Percentiles rank a stretch among this genome's conserved stretches.
Conservation (phyloP, 2,797 vertebrate genomes). For the Cryptoprocta ferox region DNA sequence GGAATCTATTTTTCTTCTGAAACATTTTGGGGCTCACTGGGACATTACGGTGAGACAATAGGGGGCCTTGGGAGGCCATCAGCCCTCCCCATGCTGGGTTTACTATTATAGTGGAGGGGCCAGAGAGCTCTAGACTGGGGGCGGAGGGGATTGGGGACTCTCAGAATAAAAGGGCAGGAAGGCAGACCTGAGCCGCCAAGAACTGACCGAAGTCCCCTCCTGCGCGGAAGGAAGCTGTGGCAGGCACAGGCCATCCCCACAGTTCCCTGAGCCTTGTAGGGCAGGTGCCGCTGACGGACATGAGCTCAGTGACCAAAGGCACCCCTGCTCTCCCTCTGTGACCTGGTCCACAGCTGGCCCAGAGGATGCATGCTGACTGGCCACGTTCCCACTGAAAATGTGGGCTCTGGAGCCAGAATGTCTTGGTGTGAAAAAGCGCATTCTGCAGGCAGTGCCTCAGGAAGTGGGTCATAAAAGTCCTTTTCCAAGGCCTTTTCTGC, state of each 20-base stretch:
- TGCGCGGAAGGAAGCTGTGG: rapidly evolving
- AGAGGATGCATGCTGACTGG: background rate
- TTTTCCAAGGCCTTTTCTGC: background rate
- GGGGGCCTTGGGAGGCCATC: rapidly evolving
- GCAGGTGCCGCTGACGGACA: background rate
- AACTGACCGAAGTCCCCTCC: background rate
- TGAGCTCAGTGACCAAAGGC: rapidly evolving
- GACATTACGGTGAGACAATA: background rate
- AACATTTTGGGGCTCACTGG: background rate
- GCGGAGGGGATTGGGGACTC: rapidly evolving
- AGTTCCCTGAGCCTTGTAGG: background rate
- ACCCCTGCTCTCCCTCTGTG: background rate
- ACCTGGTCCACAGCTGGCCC: background rate
- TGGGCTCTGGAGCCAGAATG: background rate
- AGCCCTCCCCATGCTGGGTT: background rate
- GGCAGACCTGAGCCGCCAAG: background rate
- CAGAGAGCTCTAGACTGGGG: background rate
- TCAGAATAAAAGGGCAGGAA: background rate
- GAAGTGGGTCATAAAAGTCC: background rate
- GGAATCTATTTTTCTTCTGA: background rate
- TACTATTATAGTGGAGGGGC: background rate
- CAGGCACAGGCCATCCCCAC: rapidly evolving
- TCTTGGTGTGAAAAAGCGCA: background rate
- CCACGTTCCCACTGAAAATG: background rate
- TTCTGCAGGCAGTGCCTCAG: background rate